Conservation (phyloP, 2,888 invertebrate genomes). For the Bellardia bayeri region DNA sequence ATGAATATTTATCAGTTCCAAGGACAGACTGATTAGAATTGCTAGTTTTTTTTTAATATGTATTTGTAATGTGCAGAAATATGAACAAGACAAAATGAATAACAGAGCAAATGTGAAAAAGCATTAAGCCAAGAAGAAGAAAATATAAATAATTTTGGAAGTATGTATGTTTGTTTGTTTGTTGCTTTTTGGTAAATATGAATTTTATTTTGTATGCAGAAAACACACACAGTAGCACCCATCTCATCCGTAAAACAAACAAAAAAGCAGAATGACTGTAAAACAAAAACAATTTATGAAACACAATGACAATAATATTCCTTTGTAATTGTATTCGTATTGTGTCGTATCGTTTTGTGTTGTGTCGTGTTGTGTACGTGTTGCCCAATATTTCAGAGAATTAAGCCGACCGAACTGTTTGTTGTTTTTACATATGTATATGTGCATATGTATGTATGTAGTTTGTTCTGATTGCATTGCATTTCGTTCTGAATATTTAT, state of each 20-base stretch:
- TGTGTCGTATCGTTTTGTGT: conserved; percentile 3
- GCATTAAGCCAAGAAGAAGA: not conserved
- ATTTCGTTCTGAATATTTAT: conserved; percentile 10
- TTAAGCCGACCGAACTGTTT: conserved; percentile 67
- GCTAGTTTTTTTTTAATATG: conserved; percentile 35
- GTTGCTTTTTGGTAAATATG: conserved; percentile 13
- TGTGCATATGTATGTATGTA: not conserved
- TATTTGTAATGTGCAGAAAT: conserved; percentile 29
- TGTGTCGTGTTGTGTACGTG: conserved; percentile 54
- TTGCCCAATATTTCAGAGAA: conserved; percentile 72
- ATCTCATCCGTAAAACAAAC: not conserved
- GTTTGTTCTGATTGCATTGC: conserved; percentile 25
- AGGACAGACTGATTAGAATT: conserved; percentile 72
- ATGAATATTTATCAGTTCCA: conserved; percentile 73
- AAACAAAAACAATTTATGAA: conserved; percentile 25
- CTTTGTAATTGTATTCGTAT: conserved; percentile 42
- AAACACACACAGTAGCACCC: conserved; percentile 57
- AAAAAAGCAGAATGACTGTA: not conserved
- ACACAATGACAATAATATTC: conserved; percentile 13
- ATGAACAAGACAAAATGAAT: conserved; percentile 2
- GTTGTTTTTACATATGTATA: not conserved
- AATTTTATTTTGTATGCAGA: conserved; percentile 51
- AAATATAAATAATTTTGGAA: not conserved
- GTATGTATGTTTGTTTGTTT: not conserved
- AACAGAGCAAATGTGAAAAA: not conserved